A percentile compares a stretch with the other conserved stretches of the same genome.
phyloP scores from a whole-genome alignment of 2,797 vertebrate genomes.

The Cyprinodon diabolis region DNA sequence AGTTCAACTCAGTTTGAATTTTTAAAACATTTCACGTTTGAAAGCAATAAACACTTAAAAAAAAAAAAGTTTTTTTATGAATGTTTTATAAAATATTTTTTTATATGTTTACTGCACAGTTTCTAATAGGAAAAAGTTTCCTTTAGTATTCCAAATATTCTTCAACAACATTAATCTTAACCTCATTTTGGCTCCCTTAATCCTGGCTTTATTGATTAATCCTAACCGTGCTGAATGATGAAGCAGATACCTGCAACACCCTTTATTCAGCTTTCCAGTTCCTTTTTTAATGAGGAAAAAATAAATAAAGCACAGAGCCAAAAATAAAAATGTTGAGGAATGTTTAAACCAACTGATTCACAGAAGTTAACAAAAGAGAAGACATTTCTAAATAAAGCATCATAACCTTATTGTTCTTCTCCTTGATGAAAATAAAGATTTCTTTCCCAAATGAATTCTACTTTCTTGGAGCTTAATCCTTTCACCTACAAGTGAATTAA shows the following conservation, averaged over 20 bases:
- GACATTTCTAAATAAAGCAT: neutral
- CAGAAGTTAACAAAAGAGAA: neutral
- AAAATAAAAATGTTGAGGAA: neutral
- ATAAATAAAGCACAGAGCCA: too few relatives aligned
- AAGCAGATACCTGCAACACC: neutral
- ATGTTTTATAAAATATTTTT: accelerated
- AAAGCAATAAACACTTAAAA: neutral
- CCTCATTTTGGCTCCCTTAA: too few relatives aligned
- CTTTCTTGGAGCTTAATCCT: neutral
- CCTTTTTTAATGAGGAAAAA: too few relatives aligned
- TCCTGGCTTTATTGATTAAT: neutral
- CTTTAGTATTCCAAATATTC: neutral
- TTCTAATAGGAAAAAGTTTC: neutral
- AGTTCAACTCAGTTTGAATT: neutral
- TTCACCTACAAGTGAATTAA: neutral
- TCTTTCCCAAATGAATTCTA: neutral
- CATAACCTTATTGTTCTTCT: neutral
- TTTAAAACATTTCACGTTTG: neutral
- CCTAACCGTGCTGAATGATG: neutral
- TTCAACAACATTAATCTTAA: neutral
- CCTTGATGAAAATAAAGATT: neutral
- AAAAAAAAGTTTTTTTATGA: neutral
- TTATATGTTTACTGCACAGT: neutral
- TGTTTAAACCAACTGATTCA: neutral
- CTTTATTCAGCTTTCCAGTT: neutral